A percentile compares a stretch with the other conserved stretches of the same genome.
These are phyloP conservation scores for Coptotermes formosanus DNA, from an alignment of 1,140 invertebrate species.

Conservation along the genomic window DNA sequence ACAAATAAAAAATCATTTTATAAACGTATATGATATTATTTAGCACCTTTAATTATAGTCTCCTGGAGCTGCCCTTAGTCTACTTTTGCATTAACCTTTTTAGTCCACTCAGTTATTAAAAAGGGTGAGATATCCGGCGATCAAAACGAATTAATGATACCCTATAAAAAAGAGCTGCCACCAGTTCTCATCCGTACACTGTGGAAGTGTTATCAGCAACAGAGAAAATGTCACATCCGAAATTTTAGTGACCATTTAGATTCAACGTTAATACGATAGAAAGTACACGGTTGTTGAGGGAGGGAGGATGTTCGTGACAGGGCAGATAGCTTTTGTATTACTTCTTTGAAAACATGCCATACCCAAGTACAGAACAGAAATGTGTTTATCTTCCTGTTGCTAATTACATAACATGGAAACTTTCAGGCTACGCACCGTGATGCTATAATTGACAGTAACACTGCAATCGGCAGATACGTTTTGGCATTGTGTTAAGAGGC, in stretches of 20 bases:
- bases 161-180: neutral
- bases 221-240: conserved; percentile 11
- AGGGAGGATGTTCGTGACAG: neutral
- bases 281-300: neutral
- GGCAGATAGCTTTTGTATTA: neutral
- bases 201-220: conserved; percentile 15
- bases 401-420: neutral
- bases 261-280: neutral
- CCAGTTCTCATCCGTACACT: neutral
- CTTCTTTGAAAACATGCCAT: neutral
- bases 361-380: neutral
- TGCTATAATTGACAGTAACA: no score
- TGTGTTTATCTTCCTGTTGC: neutral
- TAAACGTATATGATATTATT: no score
- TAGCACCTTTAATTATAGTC: no score
- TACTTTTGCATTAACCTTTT: neutral
- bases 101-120: neutral
- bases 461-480: no score
- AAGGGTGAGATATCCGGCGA: conserved; percentile 10
- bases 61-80: neutral
- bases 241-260: conserved; percentile 17
- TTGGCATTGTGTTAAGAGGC: no score
- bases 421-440: neutral
- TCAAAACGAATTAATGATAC: conserved; percentile 20
- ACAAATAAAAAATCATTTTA: no score